Evolutionary conservation across 1,140 invertebrate species (phyloP), one percentile per base, ranked within the genome.

Genomic region (Atopsyche davidsoni): DNA sequence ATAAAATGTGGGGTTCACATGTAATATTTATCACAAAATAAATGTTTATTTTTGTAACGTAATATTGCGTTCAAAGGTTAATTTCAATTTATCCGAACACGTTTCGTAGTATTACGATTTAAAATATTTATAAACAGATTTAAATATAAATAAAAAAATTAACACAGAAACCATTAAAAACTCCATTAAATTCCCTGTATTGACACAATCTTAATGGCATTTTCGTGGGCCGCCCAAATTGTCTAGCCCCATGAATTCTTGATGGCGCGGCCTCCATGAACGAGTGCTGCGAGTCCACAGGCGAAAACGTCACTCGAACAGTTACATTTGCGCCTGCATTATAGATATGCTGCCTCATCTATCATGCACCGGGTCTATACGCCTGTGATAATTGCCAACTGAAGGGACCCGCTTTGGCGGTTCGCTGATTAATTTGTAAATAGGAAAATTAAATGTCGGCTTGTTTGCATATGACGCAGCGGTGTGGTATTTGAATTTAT

Each of bases 361-460:
- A n/a, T 13, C n/a, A 13, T 2, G 3, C 34, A 36, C 13, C 3
- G 21, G 17, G 21, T 39, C 3, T 18, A 39, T 18, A 11, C 9
- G 10, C 3, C 21, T n/a, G 16, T 11, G 9, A 36, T 36, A 10
- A 39, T 18, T 18, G n/a, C 16, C 10, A 44, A 28, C 18, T 11
- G 21, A 34, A n/a, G 21, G 17, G 28, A 4, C 9, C 14, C 31
- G 41, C 11, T 11, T 14, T 24, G 17, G 36, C 36, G 35, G 34
- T 17, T 35, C 46, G 35, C 31, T 49, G 46, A 49, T 49, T 49
- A 49, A 49, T 49, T 49, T 18, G 35, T 21, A 49, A 49, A 49
- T 40, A 40, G 46, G 35, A 39, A 49, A 49, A 49, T 49, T 49
- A 40, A 49, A 49, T 24, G 46, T 28, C n/a, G 4, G 35, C 31